These are phyloP conservation scores for Drosophila testacea DNA, from an alignment of 2,888 invertebrate species.

Conservation along the genomic window DNA sequence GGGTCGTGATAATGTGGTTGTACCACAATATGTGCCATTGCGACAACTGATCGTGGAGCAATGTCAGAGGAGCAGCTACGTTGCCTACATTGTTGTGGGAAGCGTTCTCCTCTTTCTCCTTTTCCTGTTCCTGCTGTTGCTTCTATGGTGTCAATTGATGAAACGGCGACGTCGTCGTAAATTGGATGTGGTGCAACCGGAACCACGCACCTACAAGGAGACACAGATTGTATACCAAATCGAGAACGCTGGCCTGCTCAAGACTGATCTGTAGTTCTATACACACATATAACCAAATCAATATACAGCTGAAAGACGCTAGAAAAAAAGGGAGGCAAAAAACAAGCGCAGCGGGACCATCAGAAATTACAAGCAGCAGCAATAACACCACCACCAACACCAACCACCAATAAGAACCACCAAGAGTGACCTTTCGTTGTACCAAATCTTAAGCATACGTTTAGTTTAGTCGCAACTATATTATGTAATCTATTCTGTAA, in stretches of 20 bases:
- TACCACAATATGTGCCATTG: conserved; percentile 67
- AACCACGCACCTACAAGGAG: conserved; percentile 92
- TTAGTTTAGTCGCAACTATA: conserved; percentile 35
- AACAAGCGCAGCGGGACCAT: conserved; percentile 9
- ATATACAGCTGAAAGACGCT: conserved; percentile 72
- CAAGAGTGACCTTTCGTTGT: conserved; percentile 75
- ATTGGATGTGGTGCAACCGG: conserved; percentile 91
- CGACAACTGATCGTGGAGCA: conserved; percentile 77
- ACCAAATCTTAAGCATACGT: conserved; percentile 70
- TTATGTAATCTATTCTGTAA: conserved; percentile 12
- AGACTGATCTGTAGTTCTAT: conserved; percentile 88
- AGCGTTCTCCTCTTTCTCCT: conserved; percentile 86
- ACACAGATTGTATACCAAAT: conserved; percentile 94
- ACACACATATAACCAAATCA: conserved; percentile 21
- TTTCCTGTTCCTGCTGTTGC: conserved; percentile 80
- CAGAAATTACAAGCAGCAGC: conserved; percentile 24
- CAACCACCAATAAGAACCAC: conserved; percentile 48
- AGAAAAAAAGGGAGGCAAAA: conserved; percentile 13
- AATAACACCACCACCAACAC: conserved; percentile 31
- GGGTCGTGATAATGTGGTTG: not conserved
- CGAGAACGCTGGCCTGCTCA: conserved; percentile 92
- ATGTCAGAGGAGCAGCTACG: conserved; percentile 78
- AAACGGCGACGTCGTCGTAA: conserved; percentile 87
- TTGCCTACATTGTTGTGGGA: conserved; percentile 85
- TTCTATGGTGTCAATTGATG: conserved; percentile 86